Evolutionary conservation across 2,797 vertebrate species (phyloP), one percentile per base, ranked within the genome.

Genomic region (Melopsittacus undulatus): DNA sequence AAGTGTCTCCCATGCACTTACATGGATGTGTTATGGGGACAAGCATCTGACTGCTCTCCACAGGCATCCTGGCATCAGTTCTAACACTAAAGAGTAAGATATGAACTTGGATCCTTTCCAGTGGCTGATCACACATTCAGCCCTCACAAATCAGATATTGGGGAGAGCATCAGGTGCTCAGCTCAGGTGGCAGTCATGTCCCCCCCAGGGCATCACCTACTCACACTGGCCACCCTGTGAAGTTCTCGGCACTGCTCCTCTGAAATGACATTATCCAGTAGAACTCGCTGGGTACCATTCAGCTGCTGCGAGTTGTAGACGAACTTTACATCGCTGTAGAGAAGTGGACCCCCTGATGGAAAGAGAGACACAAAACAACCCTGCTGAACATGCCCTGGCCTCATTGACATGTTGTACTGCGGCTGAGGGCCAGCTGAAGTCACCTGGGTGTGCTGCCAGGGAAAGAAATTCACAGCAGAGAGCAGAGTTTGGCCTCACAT

Each of bases 271-370:
- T 98, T 97, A 57, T 99, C 99, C 91, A 99, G 97, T 62, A 99
- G 98, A 32, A 99, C 99, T 14, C 99, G 95, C 97, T 99, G 99
- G 13, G 98, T 98, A 62, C 99, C 99, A 0, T 99, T 99, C 95
- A 99, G 98, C 94, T 98, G 98, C 38, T 97, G 81, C 0, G 99
- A 99, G 98, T 99, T 98, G 93, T 98, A 98, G 88, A 99, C 98
- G 63, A 99, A 98, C 46, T 97, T 98, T 93, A 99, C 97, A 0
- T 96, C 96, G 1, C 98, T 98, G 30, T 99, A 99, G 61, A 99
- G 67, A 92, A 99, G 93, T 0, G 99, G 98, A 11, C 99, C 99
- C 38, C 99, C 99, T 99, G 67, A 78, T 52, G 57, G 61, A 94
- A 40, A 94, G 24, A 95, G 70, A 64, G 54, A 43, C 36, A 87